Conservation (phyloP, 2,888 invertebrate genomes). For the Habroteleia sp. region DNA sequence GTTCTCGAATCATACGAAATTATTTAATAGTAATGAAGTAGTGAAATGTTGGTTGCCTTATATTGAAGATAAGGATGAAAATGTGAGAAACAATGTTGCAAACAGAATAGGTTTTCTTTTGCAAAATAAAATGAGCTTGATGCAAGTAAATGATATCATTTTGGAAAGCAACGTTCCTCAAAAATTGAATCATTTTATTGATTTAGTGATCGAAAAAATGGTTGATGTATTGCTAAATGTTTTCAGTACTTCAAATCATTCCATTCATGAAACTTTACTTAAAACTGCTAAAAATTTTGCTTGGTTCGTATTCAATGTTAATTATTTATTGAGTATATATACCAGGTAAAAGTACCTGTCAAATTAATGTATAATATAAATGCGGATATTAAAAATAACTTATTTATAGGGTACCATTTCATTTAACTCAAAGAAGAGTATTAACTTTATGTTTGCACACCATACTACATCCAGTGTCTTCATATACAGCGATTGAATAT, state of each 20-base stretch:
- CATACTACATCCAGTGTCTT: slow-evolving; percentile 83
- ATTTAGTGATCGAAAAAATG: slow-evolving; percentile 80
- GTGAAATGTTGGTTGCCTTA: slow-evolving; percentile 79
- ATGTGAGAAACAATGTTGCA: slow-evolving; percentile 77
- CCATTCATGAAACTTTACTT: slow-evolving; percentile 83
- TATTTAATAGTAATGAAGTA: slow-evolving; percentile 78
- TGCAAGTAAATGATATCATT: slow-evolving; percentile 76
- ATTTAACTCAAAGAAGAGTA: slow-evolving; percentile 80
- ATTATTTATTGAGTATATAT: background rate
- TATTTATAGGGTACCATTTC: slow-evolving; percentile 69
- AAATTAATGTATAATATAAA: background rate
- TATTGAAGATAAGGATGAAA: slow-evolving; percentile 75
- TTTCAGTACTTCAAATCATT: slow-evolving; percentile 82
- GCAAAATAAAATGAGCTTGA: slow-evolving; percentile 75
- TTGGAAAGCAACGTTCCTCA: slow-evolving; percentile 73
- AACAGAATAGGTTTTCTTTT: slow-evolving; percentile 75
- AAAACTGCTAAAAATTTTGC: slow-evolving; percentile 83
- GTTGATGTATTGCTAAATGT: slow-evolving; percentile 68
- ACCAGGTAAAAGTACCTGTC: too few species aligned
- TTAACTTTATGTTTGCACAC: slow-evolving; percentile 85
- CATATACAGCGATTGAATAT: slow-evolving; percentile 81
- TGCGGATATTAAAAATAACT: too few species aligned
- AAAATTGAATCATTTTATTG: slow-evolving; percentile 79
- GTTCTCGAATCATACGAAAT: slow-evolving; percentile 80
- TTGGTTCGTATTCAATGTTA: slow-evolving; percentile 71